Conservation (phyloP, 2,888 invertebrate genomes). For the Isotomurus palustris region DNA sequence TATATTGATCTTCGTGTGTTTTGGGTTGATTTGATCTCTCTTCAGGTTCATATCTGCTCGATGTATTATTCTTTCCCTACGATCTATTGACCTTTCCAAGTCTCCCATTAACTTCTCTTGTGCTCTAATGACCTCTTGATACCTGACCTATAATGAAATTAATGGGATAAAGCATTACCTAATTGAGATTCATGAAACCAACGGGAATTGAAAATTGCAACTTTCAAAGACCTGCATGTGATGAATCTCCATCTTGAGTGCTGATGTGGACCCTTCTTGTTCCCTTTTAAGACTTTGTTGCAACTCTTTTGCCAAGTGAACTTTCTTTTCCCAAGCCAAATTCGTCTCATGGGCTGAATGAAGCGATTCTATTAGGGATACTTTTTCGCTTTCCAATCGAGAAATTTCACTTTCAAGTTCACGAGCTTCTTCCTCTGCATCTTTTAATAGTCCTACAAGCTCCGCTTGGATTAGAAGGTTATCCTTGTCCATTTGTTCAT, state of each 20-base stretch:
- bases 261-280: constrained; percentile 34
- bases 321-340: constrained; percentile 76
- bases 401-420: constrained; percentile 65
- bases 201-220: not conserved
- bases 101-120: constrained; percentile 61
- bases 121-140: constrained; percentile 55
- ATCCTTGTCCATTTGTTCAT: constrained; percentile 56
- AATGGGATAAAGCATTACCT: no score
- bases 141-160: constrained; percentile 53
- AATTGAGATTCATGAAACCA: no score
- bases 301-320: constrained; percentile 66
- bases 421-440: constrained; percentile 64
- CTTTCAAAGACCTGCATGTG: constrained; percentile 39
- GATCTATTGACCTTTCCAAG: constrained; percentile 61
- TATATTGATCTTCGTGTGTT: constrained; percentile 54
- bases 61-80: constrained; percentile 62
- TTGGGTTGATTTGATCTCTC: constrained; percentile 52
- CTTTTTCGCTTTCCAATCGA: constrained; percentile 63
- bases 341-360: constrained; percentile 55
- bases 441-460: constrained; percentile 56
- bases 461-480: constrained; percentile 57
- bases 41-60: constrained; percentile 58
- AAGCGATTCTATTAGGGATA: constrained; percentile 60
- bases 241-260: constrained; percentile 42
- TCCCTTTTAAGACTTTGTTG: constrained; percentile 65